Base-by-base conservation (phyloP, 2,888 invertebrate genomes). In the Orthonychiurus folsomi region DNA sequence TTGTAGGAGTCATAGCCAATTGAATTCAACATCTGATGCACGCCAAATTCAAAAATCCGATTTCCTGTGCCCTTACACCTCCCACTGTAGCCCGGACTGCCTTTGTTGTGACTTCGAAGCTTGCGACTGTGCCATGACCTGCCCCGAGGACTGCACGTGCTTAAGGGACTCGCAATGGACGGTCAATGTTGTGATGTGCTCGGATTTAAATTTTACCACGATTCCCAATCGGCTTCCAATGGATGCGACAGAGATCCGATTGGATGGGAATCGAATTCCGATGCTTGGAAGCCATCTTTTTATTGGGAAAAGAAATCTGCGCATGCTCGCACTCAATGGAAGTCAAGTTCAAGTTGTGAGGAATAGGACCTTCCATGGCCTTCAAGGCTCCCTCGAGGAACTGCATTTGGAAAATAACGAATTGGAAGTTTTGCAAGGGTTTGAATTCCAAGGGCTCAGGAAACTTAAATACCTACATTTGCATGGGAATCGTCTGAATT, bases 71-170 rank as follows among this genome's bases (percentile, higher is more conserved):
- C 86, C 87, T 67, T 94, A 94, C 79, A 88, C 88, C 79, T 88
- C 89, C 50, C 92, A 93, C 78, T 95, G 95, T 80, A 93, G 93
- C 78, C 89, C 93, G 18, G 82, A 92, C 68, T 95, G 95, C 76
- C 91, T 92, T 76, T 95, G 95, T 80, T 95, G 95, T 79, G 93
- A 93, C 78, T 95, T 92, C 79, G 93, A 93, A 78, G 92, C 92
- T 60, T 95, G 95, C 80, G 95, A 95, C 80, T 95, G 95, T 81
- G 91, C 93, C 81, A 93, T 93, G 89, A 92, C 89, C 71, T 95
- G 95, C 77, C 95, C 95, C 56, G 84, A 83, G 55, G 91, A 92
- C 77, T 95, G 95, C 81, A 89, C 89, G 65, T 95, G 95, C 77
- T 94, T 92, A 80, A 92, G 93, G 77, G 93, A 95, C 80, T 88